Evolutionary conservation across 2,113 vertebrate species (phyloP).

Genomic region (Pachyramphus minor): DNA sequence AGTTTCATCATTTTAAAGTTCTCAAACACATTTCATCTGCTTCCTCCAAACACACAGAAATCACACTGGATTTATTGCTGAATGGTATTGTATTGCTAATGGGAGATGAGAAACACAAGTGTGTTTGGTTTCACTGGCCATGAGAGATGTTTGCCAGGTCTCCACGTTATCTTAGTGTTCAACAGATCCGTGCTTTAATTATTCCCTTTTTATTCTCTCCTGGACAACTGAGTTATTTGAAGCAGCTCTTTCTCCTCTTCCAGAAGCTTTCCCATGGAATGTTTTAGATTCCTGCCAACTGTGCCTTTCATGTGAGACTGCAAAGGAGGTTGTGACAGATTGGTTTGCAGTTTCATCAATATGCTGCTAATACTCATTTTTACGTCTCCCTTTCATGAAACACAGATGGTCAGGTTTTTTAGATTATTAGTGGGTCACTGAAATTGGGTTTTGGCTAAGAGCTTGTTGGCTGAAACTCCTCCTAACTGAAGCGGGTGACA

Average conservation of each 20-base stretch:
- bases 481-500: not conserved
- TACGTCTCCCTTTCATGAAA: constrained; percentile 41
- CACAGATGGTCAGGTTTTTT: constrained; percentile 61
- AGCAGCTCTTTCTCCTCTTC: constrained; percentile 17
- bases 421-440: constrained; percentile 41
- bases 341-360: constrained; percentile 51
- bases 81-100: not conserved
- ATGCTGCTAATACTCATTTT: constrained; percentile 63
- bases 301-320: constrained; percentile 41
- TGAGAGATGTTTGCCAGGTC: not conserved
- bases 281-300: constrained; percentile 20
- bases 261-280: constrained; percentile 34
- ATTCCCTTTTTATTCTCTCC: not conserved
- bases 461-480: constrained; percentile 12
- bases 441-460: constrained; percentile 40
- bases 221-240: not conserved
- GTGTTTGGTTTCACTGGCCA: not conserved
- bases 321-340: constrained; percentile 57
- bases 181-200: not conserved
- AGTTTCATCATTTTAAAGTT: not conserved
- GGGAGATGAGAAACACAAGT: not conserved
- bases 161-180: not conserved
- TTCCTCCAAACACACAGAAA: not conserved
- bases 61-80: not conserved
- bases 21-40: not conserved